Conservation (phyloP, 2,113 vertebrate species). For the Cheilinus undulatus region DNA sequence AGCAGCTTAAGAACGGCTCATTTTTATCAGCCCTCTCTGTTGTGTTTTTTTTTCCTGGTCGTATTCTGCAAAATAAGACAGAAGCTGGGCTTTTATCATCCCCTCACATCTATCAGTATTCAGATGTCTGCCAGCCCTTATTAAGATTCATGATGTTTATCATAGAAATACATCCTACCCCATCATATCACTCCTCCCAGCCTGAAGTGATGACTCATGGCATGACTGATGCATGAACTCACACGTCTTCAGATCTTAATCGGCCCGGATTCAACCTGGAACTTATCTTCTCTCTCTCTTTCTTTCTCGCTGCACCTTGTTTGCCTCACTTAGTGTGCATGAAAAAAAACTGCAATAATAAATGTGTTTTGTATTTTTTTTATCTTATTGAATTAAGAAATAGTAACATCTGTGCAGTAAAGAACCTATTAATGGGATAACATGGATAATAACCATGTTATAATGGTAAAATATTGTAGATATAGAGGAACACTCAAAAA, state of each 20-base stretch:
- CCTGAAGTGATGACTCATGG: conserved; percentile 39
- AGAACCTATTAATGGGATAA: too few species aligned
- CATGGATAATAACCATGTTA: too few species aligned
- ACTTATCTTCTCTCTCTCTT: conserved; percentile 21
- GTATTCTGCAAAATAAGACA: background rate
- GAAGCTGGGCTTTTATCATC: conserved; percentile 4
- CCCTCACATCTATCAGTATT: conserved; percentile 15
- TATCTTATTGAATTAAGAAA: too few species aligned
- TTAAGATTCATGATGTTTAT: conserved; percentile 36
- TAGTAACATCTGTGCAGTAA: too few species aligned
- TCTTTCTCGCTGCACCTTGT: too few species aligned
- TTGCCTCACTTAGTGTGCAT: too few species aligned
- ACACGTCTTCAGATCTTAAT: conserved; percentile 12
- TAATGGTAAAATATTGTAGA: too few species aligned
- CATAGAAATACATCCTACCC: conserved; percentile 31
- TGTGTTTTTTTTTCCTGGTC: background rate
- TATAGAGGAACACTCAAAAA: too few species aligned
- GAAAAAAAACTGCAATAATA: too few species aligned
- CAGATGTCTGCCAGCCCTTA: conserved; percentile 32
- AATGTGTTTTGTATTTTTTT: too few species aligned
- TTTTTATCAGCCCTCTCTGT: background rate
- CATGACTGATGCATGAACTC: conserved; percentile 50
- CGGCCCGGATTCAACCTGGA: conserved; percentile 27
- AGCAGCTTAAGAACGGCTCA: background rate
- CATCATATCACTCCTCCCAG: conserved; percentile 32